Evolutionary conservation across 2,113 vertebrate species (phyloP), one percentile per base, ranked within the genome.

Genomic region (Upupa epops): DNA sequence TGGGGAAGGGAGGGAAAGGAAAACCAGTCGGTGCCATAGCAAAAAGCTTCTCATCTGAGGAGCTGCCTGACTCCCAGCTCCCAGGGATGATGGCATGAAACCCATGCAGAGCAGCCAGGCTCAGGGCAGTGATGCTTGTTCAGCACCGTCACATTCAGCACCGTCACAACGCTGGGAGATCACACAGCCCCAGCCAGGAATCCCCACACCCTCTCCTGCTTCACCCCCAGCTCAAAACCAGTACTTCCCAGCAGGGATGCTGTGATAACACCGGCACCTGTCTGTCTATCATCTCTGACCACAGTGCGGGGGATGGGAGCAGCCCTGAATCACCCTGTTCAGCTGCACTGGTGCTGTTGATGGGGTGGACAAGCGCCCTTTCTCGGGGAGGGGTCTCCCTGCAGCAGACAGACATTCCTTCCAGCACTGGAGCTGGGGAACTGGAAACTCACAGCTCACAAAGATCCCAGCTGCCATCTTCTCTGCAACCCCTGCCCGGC

Each of bases 391-490:
- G 60, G 64, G 74, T 36, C 54, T 66, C 20, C 36, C 26, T 61
- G 75, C 40, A 89, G 92, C 58, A 42, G 17, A 20, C 24, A 21
- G 32, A 31, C 36, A 58, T 12, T 31, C 46, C 46, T 22, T 75
- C 52, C 1, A 8, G 1, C 0, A 0, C 61, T 1, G 1, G 58
- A 68, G 37, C 1, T 48, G 45, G 29, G 42, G 9, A 73, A 73
- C 0, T 29, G 9, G 18, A 66, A 54, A 74, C 37, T 45, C 76
- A 45, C 73, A 78, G 54, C 46, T 65, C 17, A 0, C 19, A 51
- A 86, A 86, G 18, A 79, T 54, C 65, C 83, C 11, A 0, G 42
- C 3, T 0, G 0, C 66, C 7, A 3, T 22, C 54, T 46, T 37
- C 32, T 36, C 65, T 8, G 7, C 13, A 70, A 22, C 6, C 31